A percentile compares a stretch with the other conserved stretches of the same genome.
Conservation (phyloP, 2,888 invertebrate genomes). For the Hypomecis atomaria region DNA sequence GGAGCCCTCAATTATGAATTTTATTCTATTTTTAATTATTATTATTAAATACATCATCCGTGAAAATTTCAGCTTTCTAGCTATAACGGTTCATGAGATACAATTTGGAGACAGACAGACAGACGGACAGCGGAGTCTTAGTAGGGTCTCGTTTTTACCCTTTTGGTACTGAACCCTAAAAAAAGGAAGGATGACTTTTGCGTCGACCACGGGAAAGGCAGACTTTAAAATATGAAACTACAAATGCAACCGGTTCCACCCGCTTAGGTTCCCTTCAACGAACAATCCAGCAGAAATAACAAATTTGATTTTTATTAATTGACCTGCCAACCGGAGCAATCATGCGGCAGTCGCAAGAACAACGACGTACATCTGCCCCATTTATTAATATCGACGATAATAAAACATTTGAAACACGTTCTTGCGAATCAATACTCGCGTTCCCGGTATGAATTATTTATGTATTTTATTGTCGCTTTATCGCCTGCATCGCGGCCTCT, state of each 20-base stretch:
- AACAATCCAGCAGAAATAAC: constrained; percentile 52
- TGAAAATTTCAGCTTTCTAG: too few species aligned
- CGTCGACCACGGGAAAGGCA: too few species aligned
- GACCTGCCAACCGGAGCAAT: constrained; percentile 66
- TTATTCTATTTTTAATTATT: too few species aligned
- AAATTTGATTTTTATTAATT: constrained; percentile 76
- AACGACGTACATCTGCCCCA: constrained; percentile 74
- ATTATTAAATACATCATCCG: too few species aligned
- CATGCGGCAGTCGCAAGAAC: constrained; percentile 58
- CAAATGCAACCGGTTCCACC: constrained; percentile 13
- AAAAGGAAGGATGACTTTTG: too few species aligned
- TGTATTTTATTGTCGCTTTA: constrained; percentile 82
- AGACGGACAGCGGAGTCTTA: too few species aligned
- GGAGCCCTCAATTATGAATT: too few species aligned
- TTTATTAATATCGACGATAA: constrained; percentile 77
- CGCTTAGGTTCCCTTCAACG: constrained; percentile 20
- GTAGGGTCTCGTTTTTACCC: too few species aligned
- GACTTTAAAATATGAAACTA: background rate
- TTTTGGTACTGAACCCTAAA: too few species aligned
- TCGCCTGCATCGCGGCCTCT: constrained; percentile 71
- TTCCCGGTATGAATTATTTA: constrained; percentile 79
- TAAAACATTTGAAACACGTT: constrained; percentile 84
- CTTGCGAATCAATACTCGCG: constrained; percentile 80
- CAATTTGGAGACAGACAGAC: too few species aligned
- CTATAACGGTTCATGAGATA: too few species aligned